Base-by-base conservation (phyloP, 2,113 vertebrate species). In the Mesocricetus auratus region DNA sequence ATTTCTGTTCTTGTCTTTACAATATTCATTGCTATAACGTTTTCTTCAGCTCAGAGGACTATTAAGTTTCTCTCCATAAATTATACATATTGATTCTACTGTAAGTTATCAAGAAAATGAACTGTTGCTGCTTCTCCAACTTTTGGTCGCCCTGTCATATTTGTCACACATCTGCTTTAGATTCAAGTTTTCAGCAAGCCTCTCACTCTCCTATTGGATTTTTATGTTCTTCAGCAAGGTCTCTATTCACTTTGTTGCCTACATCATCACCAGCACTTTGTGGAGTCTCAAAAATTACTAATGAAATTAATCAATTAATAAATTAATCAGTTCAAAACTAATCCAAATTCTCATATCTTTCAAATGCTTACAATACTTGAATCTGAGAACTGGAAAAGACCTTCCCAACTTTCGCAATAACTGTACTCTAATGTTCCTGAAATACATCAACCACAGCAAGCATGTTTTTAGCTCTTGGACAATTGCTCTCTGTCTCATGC, bases 351-450 rank as follows among this genome's bases (percentile, higher is more conserved):
- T 91, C 19, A 39, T 62, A 8, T 86, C 62, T 90, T 5, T 81
- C 85, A 94, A 90, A 47, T 64, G 58, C 15, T 92, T 87, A 21
- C 12, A 53, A 36, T 94, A 45, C 77, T 86, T 62, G 12, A 92
- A 19, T 53, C 1, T 56, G 86, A 53, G n/a, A 36, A 62, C 31
- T 78, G 26, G 31, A 53, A 79, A n/a, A 68, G 15, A 31, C 1
- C 21, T 91, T 39, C 47, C 77, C 5, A 45, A 22, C 39, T 56
- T 21, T 31, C 22, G 24, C 17, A 68, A n/a, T 1, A 0, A n/a
- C 78, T 33, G 39, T 10, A 78, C 24, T 68, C 7, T 24, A 56
- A 29, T 36, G 29, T 60, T 29, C 47, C 19, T 78, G 29, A 91
- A 86, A 12, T 19, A 66, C 3, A 58, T 4, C 73, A 39, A 7